Percentiles rank a stretch among this genome's conserved stretches.
phyloP scores from a whole-genome alignment of 2,888 invertebrate species.

The Scotopteryx bipunctaria region DNA sequence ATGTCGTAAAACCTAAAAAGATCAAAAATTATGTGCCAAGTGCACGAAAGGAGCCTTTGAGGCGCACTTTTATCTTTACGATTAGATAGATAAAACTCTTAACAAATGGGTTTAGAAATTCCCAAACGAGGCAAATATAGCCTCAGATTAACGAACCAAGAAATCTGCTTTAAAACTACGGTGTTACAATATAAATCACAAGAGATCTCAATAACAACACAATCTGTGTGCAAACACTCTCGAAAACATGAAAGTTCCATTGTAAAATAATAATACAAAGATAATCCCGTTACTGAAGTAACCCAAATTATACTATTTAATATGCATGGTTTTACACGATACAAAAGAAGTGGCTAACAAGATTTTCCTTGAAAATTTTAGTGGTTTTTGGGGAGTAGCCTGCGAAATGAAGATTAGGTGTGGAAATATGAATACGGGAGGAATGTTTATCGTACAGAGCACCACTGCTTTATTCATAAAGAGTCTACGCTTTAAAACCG shows the following conservation, averaged over 20 bases:
- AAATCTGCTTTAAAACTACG: too few relatives aligned
- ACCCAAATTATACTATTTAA: conserved; percentile 17
- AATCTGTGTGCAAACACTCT: too few relatives aligned
- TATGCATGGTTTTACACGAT: conserved; percentile 25
- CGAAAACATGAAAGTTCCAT: not conserved
- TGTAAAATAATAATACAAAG: conserved; percentile 9
- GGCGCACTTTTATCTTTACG: too few relatives aligned
- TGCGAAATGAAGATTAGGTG: conserved; percentile 10
- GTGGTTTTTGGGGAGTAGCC: conserved; percentile 9
- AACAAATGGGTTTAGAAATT: too few relatives aligned
- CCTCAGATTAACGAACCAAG: too few relatives aligned
- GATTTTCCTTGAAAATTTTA: conserved; percentile 12
- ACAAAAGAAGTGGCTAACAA: conserved; percentile 13
- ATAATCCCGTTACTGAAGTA: not conserved
- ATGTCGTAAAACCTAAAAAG: too few relatives aligned
- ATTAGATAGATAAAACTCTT: too few relatives aligned
- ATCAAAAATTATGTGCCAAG: too few relatives aligned
- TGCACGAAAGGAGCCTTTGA: too few relatives aligned
- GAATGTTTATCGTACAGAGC: not conserved
- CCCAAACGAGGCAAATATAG: too few relatives aligned
- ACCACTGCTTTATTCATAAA: not conserved
- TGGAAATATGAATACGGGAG: conserved; percentile 7
- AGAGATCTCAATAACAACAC: too few relatives aligned
- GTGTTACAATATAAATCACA: too few relatives aligned
- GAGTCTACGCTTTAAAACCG: not conserved